Percentiles rank a stretch among this genome's conserved stretches.
phyloP scores from a whole-genome alignment of 2,113 vertebrate genomes.

The Grammomys dolichurus region DNA sequence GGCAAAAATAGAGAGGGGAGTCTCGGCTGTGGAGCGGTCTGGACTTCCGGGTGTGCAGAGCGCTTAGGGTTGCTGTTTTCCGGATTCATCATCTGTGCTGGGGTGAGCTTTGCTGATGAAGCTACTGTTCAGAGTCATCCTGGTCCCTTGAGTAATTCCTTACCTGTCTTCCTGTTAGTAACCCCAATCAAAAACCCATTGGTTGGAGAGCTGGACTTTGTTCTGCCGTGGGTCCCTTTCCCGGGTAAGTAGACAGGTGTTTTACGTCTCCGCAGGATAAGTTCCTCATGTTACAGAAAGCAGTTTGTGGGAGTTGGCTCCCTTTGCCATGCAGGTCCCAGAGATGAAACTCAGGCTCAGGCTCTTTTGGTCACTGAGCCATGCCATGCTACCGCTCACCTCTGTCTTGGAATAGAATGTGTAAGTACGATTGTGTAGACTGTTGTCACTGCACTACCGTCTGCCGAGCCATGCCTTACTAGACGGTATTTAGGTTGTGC shows the following conservation, averaged over 20 bases:
- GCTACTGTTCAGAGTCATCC: too few species aligned
- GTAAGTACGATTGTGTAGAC: conserved; percentile 5
- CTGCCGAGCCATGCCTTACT: neutral
- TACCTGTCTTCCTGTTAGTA: too few species aligned
- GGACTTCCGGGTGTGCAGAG: neutral
- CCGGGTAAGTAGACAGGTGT: neutral
- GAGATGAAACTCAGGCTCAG: neutral
- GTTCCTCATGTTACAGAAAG: neutral
- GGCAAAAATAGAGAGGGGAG: too few species aligned
- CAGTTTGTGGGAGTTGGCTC: neutral
- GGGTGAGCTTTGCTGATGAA: neutral
- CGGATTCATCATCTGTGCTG: neutral
- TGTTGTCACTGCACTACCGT: neutral
- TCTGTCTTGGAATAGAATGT: neutral
- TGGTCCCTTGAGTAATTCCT: neutral
- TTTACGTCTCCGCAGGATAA: neutral
- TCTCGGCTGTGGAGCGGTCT: accelerated
- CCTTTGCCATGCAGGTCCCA: neutral
- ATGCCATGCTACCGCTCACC: neutral
- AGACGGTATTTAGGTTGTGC: neutral
- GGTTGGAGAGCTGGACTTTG: neutral
- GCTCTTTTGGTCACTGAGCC: neutral
- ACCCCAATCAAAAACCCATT: neutral
- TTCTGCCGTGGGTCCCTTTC: neutral
- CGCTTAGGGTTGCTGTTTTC: neutral